These are phyloP conservation scores for Araneus ventricosus DNA, from an alignment of 1,140 invertebrate genomes.

Conservation along the genomic window DNA sequence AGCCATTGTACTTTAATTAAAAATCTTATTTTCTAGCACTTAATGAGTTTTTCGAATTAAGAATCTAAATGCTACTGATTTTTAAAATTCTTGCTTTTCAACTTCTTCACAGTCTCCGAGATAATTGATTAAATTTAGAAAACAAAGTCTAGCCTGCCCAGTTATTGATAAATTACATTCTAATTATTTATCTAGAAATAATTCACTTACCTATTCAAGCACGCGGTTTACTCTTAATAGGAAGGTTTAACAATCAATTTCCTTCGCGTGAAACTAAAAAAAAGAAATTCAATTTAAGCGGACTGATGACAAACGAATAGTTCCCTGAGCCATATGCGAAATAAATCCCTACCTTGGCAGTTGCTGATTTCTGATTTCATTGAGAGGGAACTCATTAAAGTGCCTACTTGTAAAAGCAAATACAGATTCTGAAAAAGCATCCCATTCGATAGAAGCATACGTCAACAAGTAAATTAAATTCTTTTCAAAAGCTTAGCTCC, in stretches of 20 bases:
- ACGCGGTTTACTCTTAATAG: no score
- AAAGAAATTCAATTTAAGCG: background rate
- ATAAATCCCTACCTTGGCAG: slow-evolving; percentile 21
- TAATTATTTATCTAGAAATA: no score
- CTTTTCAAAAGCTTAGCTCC: slow-evolving; percentile 52
- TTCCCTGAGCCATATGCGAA: background rate
- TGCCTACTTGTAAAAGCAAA: slow-evolving; percentile 53
- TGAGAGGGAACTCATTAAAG: slow-evolving; percentile 43
- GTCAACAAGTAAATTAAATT: slow-evolving; percentile 71
- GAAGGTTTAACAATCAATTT: background rate
- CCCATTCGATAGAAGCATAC: slow-evolving; percentile 29
- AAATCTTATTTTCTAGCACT: no score
- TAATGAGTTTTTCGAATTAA: no score
- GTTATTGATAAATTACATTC: no score
- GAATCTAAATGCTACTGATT: no score
- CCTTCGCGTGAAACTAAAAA: background rate
- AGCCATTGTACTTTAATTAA: no score
- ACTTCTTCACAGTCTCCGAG: no score
- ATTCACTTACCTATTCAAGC: no score
- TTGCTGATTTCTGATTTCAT: slow-evolving; percentile 6
- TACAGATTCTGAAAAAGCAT: slow-evolving; percentile 56
- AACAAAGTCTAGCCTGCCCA: no score
- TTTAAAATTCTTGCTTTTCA: no score
- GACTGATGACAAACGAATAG: background rate
- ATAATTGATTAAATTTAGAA: no score